Evolutionary conservation across 2,113 vertebrate species (phyloP).

Genomic region (Chrysemys picta): DNA sequence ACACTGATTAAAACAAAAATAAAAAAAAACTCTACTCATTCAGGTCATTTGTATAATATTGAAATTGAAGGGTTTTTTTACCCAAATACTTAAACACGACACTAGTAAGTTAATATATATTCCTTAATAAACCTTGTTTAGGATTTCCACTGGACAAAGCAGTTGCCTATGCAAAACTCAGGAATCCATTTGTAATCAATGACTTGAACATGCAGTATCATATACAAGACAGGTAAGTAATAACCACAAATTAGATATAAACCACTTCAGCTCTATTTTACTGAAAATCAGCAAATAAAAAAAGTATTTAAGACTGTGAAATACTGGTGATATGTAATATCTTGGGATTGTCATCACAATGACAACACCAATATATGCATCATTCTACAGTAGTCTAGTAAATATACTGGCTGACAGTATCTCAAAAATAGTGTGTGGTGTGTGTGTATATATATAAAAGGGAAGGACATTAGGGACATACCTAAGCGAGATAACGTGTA

Average conservation of each 20-base stretch:
- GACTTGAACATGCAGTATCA: conserved; percentile 93
- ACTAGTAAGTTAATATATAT: conserved; percentile 58
- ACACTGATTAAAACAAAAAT: neutral
- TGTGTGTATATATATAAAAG: neutral
- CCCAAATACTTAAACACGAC: neutral
- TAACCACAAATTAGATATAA: neutral
- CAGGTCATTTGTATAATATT: neutral
- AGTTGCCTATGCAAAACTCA: conserved; percentile 91
- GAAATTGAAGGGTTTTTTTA: neutral
- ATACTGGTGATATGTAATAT: neutral
- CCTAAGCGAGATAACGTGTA: too few relatives aligned
- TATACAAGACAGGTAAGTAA: conserved; percentile 90
- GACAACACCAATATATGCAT: neutral
- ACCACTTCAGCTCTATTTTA: neutral
- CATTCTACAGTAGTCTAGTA: neutral
- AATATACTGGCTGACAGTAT: neutral
- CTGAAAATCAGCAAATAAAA: neutral
- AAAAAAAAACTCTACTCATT: neutral
- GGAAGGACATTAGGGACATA: too few relatives aligned
- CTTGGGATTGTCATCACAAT: neutral
- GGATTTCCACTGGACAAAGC: conserved; percentile 95
- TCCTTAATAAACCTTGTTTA: conserved; percentile 61
- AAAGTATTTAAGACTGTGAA: neutral
- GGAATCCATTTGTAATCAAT: conserved; percentile 93
- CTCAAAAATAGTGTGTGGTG: neutral